Percentiles rank a stretch among this genome's conserved stretches.
Conservation (phyloP, 2,797 vertebrate species). For the Esox masquinongy region DNA sequence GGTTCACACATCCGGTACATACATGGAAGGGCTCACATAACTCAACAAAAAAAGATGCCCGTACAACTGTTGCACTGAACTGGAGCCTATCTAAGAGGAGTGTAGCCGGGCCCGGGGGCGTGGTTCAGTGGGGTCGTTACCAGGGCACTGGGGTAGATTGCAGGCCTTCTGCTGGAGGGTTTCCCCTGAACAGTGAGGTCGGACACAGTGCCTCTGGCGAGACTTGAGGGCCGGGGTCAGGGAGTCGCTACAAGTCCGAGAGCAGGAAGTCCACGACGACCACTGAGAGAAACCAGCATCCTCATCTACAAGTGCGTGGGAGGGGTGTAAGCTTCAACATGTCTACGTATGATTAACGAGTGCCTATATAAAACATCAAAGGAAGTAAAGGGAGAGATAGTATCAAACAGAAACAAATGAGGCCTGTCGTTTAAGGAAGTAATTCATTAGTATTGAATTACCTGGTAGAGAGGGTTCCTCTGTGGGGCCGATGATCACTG, state of each 20-base stretch:
- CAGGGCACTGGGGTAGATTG: constrained; percentile 82
- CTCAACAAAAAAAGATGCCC: background rate
- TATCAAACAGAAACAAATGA: background rate
- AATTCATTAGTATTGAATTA: constrained; percentile 44
- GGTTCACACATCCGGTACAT: background rate
- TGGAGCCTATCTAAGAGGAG: background rate
- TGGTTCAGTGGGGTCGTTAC: background rate
- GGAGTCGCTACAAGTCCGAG: constrained; percentile 77
- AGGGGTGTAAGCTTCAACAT: background rate
- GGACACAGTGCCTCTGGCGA: constrained; percentile 74
- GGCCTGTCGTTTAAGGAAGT: background rate
- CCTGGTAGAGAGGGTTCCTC: constrained; percentile 75
- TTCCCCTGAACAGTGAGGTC: constrained; percentile 73
- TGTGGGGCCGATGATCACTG: constrained; percentile 68
- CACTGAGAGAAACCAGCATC: constrained; percentile 75
- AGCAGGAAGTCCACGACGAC: constrained; percentile 83
- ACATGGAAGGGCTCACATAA: background rate
- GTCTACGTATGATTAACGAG: no score
- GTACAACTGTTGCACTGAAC: background rate
- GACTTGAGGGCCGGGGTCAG: constrained; percentile 70
- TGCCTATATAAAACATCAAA: no score
- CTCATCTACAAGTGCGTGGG: constrained; percentile 59
- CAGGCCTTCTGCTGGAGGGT: constrained; percentile 78
- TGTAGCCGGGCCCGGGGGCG: background rate
- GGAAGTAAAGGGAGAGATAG: background rate